A percentile compares a stretch with the other conserved stretches of the same genome.
Conservation (phyloP, 2,888 invertebrate genomes). For the Eumacrocentrus americanus region DNA sequence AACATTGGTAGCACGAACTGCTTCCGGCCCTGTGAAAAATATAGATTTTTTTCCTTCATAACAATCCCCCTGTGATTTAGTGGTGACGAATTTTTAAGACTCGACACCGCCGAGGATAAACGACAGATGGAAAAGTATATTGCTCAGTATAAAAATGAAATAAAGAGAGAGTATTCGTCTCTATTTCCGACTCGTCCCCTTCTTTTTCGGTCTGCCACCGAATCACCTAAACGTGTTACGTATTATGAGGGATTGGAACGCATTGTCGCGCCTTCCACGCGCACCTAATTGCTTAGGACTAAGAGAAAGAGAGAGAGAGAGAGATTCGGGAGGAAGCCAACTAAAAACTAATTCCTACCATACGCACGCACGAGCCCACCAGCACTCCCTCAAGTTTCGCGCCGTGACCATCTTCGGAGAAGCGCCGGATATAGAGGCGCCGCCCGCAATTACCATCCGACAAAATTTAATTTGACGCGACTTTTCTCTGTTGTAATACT, state of each 20-base stretch:
- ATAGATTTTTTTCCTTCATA: neutral
- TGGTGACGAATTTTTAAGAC: neutral
- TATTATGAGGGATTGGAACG: conserved; percentile 50
- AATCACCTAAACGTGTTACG: conserved; percentile 48
- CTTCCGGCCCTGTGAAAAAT: conserved; percentile 80
- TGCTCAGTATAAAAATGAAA: neutral
- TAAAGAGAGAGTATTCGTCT: conserved; percentile 20
- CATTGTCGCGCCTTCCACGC: conserved; percentile 55
- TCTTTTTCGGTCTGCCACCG: conserved; percentile 10
- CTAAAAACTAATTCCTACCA: conserved; percentile 60
- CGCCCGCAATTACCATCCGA: conserved; percentile 56
- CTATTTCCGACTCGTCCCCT: conserved; percentile 1
- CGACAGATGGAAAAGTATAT: neutral
- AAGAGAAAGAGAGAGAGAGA: neutral
- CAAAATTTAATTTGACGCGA: conserved; percentile 55
- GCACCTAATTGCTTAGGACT: conserved; percentile 58
- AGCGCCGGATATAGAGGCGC: conserved; percentile 62
- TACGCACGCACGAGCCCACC: conserved; percentile 45
- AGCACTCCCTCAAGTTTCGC: conserved; percentile 19
- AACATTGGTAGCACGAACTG: conserved; percentile 96
- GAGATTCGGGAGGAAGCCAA: conserved; percentile 41
- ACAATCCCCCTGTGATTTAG: conserved; percentile 28
- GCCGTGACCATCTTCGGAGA: conserved; percentile 51
- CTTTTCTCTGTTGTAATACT: conserved; percentile 25
- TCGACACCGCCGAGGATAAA: conserved; percentile 19